Base-by-base conservation (phyloP, 2,797 vertebrate genomes). In the Pelobates cultripes region DNA sequence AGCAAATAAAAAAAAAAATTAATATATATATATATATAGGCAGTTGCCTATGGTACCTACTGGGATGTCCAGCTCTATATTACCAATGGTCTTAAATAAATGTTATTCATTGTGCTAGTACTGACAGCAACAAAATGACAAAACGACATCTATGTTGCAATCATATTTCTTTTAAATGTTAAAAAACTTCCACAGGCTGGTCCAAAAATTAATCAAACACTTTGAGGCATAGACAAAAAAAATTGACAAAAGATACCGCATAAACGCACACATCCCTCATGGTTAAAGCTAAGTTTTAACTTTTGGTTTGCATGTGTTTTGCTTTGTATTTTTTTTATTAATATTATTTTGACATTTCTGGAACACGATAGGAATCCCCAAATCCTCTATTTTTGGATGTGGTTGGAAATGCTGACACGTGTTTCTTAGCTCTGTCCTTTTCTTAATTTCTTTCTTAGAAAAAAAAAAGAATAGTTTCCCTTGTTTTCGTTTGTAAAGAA, bases 221-320 rank as follows among this genome's bases (percentile, higher is more conserved):
- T 40, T 64, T 40, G n/a, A 10, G 55, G 55, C 55, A 57, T 14
- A 4, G 14, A 17, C 3, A 64, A 4, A 64, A 5, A 69, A 67
- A 74, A 70, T 41, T 51, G 5, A 51, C 10, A 10, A 51, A 51
- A 69, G 40, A 53, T 69, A 69, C 66, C 66, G 75, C 75, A 17
- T 47, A 63, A 75, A 81, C 66, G 73, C 79, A 61, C 73, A 75
- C 45, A 76, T 51, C 68, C 80, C 72, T 75, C 57, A 74, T 66
- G 68, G 51, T 81, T 75, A 51, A 10, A 51, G 47, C 47, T 51
- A 10, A 51, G 47, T 10, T 41, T 42, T 43, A 71, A 70, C 73
- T 70, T 75, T 47, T n/a, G 57, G 64, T 61, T 71, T 47, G 63
- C 73, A 76, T 82, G 41, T 77, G 79, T 81, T 44, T 13, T 63